These are phyloP conservation scores for Bothrops jararaca DNA, from an alignment of 2,113 vertebrate species.

Conservation along the genomic window DNA sequence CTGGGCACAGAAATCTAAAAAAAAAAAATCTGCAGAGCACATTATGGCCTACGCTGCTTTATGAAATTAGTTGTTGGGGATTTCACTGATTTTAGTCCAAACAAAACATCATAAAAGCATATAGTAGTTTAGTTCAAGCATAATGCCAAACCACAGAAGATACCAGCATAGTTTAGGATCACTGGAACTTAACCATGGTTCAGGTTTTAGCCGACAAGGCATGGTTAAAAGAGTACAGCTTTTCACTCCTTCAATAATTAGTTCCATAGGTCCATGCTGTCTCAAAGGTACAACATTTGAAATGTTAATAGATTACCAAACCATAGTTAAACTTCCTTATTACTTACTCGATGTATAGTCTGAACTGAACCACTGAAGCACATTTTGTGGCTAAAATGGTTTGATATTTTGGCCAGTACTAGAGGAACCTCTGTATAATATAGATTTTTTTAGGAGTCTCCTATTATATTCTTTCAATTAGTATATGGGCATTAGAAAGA, in stretches of 20 bases:
- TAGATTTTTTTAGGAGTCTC: not conserved
- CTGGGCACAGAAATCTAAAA: not conserved
- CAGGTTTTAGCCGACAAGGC: not conserved
- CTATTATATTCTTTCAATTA: not conserved
- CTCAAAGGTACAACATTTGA: not conserved
- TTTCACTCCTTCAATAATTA: not conserved
- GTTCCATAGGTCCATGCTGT: not conserved
- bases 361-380: not conserved
- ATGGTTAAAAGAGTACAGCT: not conserved
- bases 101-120: constrained; percentile 45
- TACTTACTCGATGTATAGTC: not conserved
- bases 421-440: not conserved
- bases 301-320: not conserved
- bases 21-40: not conserved
- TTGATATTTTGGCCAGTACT: not conserved
- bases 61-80: constrained; percentile 18
- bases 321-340: not conserved
- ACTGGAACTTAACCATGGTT: not conserved
- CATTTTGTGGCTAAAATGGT: not conserved
- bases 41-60: not conserved
- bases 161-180: not conserved
- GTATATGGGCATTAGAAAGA: not conserved
- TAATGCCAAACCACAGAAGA: not conserved
- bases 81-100: constrained; percentile 37
- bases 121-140: not conserved